These are phyloP conservation scores for Rousettus leschenaultii DNA, from an alignment of 2,113 vertebrate species.

Conservation along the genomic window DNA sequence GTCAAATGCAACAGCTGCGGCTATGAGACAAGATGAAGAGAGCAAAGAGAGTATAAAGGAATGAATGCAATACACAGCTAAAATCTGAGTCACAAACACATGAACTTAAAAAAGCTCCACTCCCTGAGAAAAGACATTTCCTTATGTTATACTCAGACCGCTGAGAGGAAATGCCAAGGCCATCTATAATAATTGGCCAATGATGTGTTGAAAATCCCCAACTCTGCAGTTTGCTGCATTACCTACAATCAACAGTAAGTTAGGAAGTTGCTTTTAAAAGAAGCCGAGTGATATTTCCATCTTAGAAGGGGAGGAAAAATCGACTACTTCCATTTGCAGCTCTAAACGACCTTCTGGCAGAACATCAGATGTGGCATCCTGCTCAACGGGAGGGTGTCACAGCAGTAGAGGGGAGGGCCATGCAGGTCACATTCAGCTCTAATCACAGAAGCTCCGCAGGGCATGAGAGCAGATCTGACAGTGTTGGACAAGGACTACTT, in stretches of 20 bases:
- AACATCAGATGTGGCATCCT: background rate
- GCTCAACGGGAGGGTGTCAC: background rate
- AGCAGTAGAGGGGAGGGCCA: background rate
- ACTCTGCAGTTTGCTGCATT: background rate
- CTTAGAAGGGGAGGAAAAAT: background rate
- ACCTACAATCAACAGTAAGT: constrained; percentile 21
- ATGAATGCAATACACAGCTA: background rate
- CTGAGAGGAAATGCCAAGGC: constrained; percentile 15
- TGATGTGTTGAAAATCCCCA: background rate
- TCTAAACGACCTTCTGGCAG: background rate
- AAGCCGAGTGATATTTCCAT: constrained; percentile 9
- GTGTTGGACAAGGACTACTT: accelerated
- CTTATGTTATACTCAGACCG: background rate
- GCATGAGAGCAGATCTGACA: background rate
- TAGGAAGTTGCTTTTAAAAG: constrained; percentile 18
- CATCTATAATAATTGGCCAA: background rate
- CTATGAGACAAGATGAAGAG: background rate
- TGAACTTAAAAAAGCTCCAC: background rate
- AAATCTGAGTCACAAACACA: background rate
- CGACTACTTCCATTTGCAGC: background rate
- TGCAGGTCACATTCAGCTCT: background rate
- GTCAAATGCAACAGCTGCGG: background rate
- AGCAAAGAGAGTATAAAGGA: background rate
- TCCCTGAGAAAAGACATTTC: constrained; percentile 11
- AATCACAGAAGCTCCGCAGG: too few species aligned